A percentile compares a stretch with the other conserved stretches of the same genome.
phyloP scores from a whole-genome alignment of 2,113 vertebrate genomes.

The Zingel zingel region DNA sequence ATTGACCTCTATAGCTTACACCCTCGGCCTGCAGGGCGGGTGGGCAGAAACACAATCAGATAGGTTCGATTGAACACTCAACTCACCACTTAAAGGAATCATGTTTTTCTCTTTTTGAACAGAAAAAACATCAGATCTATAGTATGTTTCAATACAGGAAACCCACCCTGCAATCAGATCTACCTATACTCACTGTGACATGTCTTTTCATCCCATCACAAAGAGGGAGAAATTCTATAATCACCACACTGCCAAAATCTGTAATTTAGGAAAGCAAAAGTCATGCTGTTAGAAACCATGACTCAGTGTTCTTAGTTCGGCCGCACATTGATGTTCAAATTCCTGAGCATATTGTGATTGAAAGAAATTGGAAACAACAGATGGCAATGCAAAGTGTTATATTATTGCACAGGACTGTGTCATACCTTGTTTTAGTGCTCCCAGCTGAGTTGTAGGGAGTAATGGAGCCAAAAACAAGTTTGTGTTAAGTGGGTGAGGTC shows the following conservation, averaged over 20 bases:
- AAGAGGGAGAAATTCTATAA: conserved; percentile 8
- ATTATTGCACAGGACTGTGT: conserved; percentile 57
- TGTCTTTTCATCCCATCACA: conserved; percentile 31
- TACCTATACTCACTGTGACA: conserved; percentile 2
- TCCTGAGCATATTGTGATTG: conserved; percentile 56
- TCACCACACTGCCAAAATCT: conserved; percentile 38
- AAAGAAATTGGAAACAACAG: conserved; percentile 67
- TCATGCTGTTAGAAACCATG: conserved; percentile 42
- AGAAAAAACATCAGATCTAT: conserved; percentile 34
- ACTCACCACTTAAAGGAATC: conserved; percentile 11
- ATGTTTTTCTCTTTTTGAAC: conserved; percentile 38
- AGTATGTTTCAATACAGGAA: conserved; percentile 20
- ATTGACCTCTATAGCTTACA: conserved; percentile 51
- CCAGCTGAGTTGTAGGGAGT: conserved; percentile 42
- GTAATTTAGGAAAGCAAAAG: conserved; percentile 21
- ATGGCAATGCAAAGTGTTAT: conserved; percentile 58
- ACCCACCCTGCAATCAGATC: conserved; percentile 24
- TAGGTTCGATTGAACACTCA: conserved; percentile 36
- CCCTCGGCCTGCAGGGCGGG: conserved; percentile 57
- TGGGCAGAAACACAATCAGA: conserved; percentile 64
- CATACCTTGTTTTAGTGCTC: conserved; percentile 60
- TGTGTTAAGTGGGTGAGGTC: conserved; percentile 27
- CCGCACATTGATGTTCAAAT: conserved; percentile 51
- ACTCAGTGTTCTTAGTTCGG: conserved; percentile 40
- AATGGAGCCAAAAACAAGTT: conserved; percentile 50